Conservation (phyloP, 2,113 vertebrate genomes). For the Tupaia chinensis region DNA sequence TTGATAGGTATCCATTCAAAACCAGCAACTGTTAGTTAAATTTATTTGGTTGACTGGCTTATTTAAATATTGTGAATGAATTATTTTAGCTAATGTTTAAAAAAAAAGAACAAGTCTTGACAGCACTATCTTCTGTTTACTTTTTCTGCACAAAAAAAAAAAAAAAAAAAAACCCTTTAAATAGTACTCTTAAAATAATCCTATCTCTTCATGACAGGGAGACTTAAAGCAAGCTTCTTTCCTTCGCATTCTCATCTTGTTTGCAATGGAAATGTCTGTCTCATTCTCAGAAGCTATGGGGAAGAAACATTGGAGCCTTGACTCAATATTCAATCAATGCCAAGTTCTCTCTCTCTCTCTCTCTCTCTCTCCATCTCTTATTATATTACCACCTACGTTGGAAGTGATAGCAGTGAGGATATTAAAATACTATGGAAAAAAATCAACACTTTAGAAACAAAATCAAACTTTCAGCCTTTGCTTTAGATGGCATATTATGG, state of each 20-base stretch:
- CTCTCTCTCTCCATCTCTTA: neutral
- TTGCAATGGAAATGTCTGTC: conserved; percentile 15
- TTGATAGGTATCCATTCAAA: conserved; percentile 21
- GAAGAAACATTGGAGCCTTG: neutral
- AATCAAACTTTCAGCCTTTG: neutral
- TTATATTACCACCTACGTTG: neutral
- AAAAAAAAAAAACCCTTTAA: conserved; percentile 20
- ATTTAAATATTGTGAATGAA: conserved; percentile 57
- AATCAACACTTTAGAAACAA: neutral
- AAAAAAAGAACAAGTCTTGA: conserved; percentile 43
- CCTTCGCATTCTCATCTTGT: neutral
- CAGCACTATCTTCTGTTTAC: conserved; percentile 1
- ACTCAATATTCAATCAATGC: conserved; percentile 18
- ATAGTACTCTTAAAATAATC: conserved; percentile 1
- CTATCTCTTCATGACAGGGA: neutral
- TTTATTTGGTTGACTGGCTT: conserved; percentile 25
- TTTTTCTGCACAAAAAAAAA: neutral
- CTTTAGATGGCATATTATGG: neutral
- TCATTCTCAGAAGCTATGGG: neutral
- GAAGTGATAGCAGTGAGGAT: neutral
- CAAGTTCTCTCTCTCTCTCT: neutral
- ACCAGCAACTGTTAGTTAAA: neutral
- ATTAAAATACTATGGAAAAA: neutral
- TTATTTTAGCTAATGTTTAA: conserved; percentile 21
- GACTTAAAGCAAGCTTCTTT: neutral